A percentile compares a stretch with the other conserved stretches of the same genome.
These are phyloP conservation scores for Ispidina lecontei DNA, from an alignment of 2,797 vertebrate species.

Conservation along the genomic window DNA sequence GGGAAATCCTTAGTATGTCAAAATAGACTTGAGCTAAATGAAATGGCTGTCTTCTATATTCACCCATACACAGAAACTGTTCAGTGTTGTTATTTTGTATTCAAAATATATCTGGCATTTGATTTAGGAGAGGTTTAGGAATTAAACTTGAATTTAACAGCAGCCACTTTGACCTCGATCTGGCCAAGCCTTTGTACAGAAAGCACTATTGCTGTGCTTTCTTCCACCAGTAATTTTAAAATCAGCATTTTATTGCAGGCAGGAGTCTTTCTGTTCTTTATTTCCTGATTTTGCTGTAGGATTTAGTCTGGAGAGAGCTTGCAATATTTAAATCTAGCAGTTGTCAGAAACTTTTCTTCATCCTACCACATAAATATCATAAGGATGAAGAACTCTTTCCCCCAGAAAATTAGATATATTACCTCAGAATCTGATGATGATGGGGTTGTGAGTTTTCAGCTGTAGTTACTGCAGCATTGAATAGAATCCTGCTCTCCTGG, in stretches of 20 bases:
- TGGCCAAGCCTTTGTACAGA: not conserved
- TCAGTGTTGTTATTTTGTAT: not conserved
- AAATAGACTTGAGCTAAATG: not conserved
- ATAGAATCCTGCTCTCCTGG: not conserved
- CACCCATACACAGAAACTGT: not conserved
- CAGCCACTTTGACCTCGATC: not conserved
- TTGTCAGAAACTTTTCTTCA: not conserved
- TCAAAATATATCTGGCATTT: not conserved
- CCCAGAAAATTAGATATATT: not conserved
- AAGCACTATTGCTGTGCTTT: not conserved
- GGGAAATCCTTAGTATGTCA: not conserved
- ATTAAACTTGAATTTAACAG: not conserved
- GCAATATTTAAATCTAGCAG: not conserved
- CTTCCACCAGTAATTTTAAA: not conserved
- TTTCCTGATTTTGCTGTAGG: not conserved
- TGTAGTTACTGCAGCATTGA: not conserved
- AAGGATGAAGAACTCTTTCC: not conserved
- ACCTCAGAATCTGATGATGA: not conserved
- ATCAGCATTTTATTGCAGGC: not conserved
- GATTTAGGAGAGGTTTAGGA: not conserved
- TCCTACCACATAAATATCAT: not conserved
- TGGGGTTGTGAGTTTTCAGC: not conserved
- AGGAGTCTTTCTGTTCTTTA: not conserved
- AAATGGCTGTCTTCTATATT: not conserved
- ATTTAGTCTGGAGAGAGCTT: not conserved